phyloP scores from a whole-genome alignment of 1,140 invertebrate genomes.

The Tetramorium alpestre region DNA sequence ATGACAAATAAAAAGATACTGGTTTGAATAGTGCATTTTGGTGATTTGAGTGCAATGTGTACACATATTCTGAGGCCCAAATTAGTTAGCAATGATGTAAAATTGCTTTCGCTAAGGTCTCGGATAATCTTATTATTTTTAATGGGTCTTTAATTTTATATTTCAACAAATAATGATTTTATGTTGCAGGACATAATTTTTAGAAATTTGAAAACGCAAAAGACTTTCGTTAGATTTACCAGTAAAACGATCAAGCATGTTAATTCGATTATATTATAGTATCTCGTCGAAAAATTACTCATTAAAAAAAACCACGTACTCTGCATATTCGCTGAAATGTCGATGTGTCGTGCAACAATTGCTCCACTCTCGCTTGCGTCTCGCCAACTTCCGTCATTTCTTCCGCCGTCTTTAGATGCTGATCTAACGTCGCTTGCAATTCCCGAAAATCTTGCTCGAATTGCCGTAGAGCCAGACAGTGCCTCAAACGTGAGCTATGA shows the following conservation, averaged over 20 bases:
- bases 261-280: background rate
- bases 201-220: conserved; percentile 1
- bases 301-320: conserved; percentile 82
- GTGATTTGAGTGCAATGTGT: conserved; percentile 69
- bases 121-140: conserved; percentile 34
- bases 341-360: conserved; percentile 91
- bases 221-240: conserved; percentile 12
- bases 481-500: conserved; percentile 94
- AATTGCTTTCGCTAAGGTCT: conserved; percentile 7
- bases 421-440: conserved; percentile 90
- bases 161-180: conserved; percentile 23
- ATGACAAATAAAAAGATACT: conserved; percentile 64
- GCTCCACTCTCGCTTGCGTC: conserved; percentile 91
- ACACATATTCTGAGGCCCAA: conserved; percentile 57
- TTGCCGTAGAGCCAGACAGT: conserved; percentile 94
- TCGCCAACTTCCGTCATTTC: conserved; percentile 96
- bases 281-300: background rate
- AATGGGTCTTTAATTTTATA: conserved; percentile 4
- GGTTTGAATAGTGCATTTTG: conserved; percentile 69
- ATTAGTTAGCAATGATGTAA: conserved; percentile 31
- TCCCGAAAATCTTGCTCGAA: conserved; percentile 96
- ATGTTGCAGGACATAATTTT: background rate
- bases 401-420: conserved; percentile 90
- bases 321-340: conserved; percentile 92
- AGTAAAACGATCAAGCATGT: background rate